Conservation (phyloP, 2,113 vertebrate species). For the Trematomus loennbergii region DNA sequence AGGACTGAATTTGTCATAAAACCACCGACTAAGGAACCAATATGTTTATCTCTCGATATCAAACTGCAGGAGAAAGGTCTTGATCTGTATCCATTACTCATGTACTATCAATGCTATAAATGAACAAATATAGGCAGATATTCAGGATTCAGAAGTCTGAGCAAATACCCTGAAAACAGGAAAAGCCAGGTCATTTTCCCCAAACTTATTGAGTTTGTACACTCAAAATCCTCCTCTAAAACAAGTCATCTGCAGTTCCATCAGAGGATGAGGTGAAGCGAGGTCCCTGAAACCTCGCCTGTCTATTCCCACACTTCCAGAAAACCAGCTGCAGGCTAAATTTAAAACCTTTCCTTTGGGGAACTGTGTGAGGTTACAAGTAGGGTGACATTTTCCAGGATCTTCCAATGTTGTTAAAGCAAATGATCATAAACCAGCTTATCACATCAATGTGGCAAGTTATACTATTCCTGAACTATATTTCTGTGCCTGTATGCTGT, state of each 20-base stretch:
- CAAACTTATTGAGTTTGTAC: too few relatives aligned
- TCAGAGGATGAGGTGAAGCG: neutral
- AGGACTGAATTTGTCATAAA: neutral
- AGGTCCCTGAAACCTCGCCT: neutral
- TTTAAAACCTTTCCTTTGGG: conserved; percentile 61
- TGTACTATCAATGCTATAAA: neutral
- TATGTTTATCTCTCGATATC: conserved; percentile 1
- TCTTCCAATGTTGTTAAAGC: conserved; percentile 18
- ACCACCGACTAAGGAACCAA: conserved; percentile 6
- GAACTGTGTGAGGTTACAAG: conserved; percentile 47
- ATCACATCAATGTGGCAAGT: neutral
- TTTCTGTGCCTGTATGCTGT: neutral
- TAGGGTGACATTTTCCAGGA: conserved; percentile 37
- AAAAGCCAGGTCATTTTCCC: too few relatives aligned
- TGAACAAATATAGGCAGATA: neutral
- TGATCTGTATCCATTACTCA: neutral
- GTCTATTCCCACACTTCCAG: conserved; percentile 32
- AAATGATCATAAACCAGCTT: conserved; percentile 14
- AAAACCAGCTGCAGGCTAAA: conserved; percentile 60
- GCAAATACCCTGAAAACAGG: too few relatives aligned
- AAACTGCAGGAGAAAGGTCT: neutral
- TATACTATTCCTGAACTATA: neutral
- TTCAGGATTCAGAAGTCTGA: neutral
- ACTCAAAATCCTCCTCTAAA: too few relatives aligned
- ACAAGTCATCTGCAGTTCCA: neutral